These are phyloP conservation scores for Altica lythri DNA, from an alignment of 2,888 invertebrate genomes.

Conservation along the genomic window DNA sequence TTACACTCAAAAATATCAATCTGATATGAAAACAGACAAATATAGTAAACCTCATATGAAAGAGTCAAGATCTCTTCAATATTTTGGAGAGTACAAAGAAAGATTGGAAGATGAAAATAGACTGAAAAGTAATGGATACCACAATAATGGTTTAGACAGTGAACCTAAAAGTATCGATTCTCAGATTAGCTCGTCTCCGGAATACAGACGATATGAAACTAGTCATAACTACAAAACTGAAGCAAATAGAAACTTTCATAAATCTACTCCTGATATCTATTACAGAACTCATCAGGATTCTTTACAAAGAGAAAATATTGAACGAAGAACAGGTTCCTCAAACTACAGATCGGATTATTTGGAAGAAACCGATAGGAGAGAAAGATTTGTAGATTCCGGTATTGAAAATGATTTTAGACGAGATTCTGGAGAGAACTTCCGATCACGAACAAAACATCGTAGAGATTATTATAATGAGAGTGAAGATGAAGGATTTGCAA, in stretches of 20 bases:
- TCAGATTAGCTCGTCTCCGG: slow-evolving; percentile 66
- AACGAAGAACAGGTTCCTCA: slow-evolving; percentile 45
- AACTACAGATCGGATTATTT: slow-evolving; percentile 55
- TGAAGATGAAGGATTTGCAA: slow-evolving; percentile 73
- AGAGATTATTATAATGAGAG: slow-evolving; percentile 61
- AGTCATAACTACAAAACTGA: slow-evolving; percentile 49
- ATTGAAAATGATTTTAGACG: slow-evolving; percentile 77
- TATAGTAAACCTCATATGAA: slow-evolving; percentile 57
- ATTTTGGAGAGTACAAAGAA: slow-evolving; percentile 50
- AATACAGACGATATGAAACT: slow-evolving; percentile 56
- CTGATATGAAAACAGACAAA: slow-evolving; percentile 61
- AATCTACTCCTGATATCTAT: slow-evolving; percentile 67
- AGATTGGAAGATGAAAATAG: slow-evolving; percentile 30
- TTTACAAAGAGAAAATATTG: slow-evolving; percentile 64
- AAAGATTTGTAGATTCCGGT: slow-evolving; percentile 75
- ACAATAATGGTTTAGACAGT: slow-evolving; percentile 58
- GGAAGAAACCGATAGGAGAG: slow-evolving; percentile 58
- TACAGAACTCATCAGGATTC: slow-evolving; percentile 64
- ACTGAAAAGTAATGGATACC: slow-evolving; percentile 29
- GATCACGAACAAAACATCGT: slow-evolving; percentile 39
- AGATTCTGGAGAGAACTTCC: slow-evolving; percentile 64
- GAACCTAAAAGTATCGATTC: slow-evolving; percentile 73
- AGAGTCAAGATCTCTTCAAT: slow-evolving; percentile 58
- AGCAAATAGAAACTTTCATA: slow-evolving; percentile 61
- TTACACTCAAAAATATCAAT: slow-evolving; percentile 60